Evolutionary conservation across 2,113 vertebrate genomes (phyloP).

Genomic region (Oncorhynchus keta): DNA sequence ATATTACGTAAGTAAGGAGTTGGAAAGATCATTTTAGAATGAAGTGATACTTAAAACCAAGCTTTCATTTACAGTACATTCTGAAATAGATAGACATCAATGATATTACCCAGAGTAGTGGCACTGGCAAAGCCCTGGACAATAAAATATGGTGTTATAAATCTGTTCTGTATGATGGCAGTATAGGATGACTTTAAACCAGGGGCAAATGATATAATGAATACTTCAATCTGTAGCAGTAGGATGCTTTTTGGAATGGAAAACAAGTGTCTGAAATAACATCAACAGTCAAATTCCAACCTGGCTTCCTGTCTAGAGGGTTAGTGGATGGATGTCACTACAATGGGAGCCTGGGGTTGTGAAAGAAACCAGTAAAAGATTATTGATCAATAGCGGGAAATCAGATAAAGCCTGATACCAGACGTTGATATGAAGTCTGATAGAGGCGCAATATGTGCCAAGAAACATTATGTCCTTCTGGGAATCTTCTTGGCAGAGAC

Average conservation of each 20-base stretch:
- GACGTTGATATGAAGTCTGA: not conserved
- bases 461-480: not conserved
- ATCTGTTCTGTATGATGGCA: not conserved
- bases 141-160: not conserved
- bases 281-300: not conserved
- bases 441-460: not conserved
- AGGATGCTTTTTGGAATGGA: not conserved
- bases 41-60: not conserved
- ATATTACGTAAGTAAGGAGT: not conserved
- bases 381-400: conserved; percentile 13
- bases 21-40: not conserved
- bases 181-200: not conserved
- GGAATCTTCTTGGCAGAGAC: not conserved
- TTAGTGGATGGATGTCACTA: not conserved
- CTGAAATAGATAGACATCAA: no score
- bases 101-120: no score
- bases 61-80: not conserved
- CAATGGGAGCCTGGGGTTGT: conserved; percentile 6
- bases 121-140: not conserved
- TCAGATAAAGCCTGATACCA: conserved; percentile 15
- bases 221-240: not conserved
- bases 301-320: not conserved
- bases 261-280: not conserved
- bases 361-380: conserved; percentile 21
- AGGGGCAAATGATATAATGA: no score